A percentile compares a stretch with the other conserved stretches of the same genome.
phyloP scores from a whole-genome alignment of 2,888 invertebrate species.

The Scrobipalpa atriplicella region DNA sequence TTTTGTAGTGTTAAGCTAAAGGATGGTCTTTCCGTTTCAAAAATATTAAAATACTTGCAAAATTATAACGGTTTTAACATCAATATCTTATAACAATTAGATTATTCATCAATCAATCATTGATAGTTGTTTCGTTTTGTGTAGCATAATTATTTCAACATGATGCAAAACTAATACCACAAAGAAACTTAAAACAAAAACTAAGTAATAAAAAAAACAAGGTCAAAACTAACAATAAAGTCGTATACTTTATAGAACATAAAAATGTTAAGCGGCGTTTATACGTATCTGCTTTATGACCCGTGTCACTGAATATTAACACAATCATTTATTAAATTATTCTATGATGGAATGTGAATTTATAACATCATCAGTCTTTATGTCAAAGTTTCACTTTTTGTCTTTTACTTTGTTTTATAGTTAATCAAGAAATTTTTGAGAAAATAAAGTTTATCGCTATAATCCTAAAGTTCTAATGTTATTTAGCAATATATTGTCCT shows the following conservation, averaged over 20 bases:
- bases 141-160: too few relatives aligned
- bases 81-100: too few relatives aligned
- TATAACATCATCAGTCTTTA: background rate
- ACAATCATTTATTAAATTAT: slow-evolving; percentile 16
- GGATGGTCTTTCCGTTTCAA: too few relatives aligned
- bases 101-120: too few relatives aligned
- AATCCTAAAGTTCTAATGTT: too few relatives aligned
- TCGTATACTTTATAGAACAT: slow-evolving; percentile 28
- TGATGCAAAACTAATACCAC: too few relatives aligned
- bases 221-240: slow-evolving; percentile 27
- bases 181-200: background rate
- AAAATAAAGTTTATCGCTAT: too few relatives aligned
- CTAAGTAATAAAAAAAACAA: background rate
- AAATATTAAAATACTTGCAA: too few relatives aligned
- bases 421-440: background rate
- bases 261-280: slow-evolving; percentile 26
- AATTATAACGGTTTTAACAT: too few relatives aligned
- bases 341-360: slow-evolving; percentile 6
- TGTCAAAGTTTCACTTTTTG: background rate
- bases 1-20: background rate
- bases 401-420: background rate
- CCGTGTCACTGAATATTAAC: slow-evolving; percentile 23
- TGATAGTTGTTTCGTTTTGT: too few relatives aligned
- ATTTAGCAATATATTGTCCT: too few relatives aligned
- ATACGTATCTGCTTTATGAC: slow-evolving; percentile 22